Evolutionary conservation across 1,140 invertebrate genomes (phyloP).

Genomic region (Littorina saxatilis): DNA sequence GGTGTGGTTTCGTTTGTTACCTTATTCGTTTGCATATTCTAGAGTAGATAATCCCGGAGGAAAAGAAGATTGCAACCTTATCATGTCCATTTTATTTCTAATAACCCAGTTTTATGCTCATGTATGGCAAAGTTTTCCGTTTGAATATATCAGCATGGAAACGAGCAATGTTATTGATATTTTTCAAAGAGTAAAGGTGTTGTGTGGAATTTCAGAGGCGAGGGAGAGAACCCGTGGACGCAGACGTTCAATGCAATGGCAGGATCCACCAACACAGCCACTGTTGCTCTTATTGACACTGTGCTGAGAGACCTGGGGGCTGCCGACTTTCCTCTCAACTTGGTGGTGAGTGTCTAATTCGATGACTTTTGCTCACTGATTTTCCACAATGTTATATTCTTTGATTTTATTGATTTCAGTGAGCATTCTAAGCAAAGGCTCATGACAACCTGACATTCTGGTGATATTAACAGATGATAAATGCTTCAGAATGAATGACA

Average conservation of each 20-base stretch:
- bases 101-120: too few species aligned
- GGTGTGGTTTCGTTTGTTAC: neutral
- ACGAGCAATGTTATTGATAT: neutral
- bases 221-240: conserved; percentile 13
- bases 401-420: too few species aligned
- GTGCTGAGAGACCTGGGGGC: conserved; percentile 13
- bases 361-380: too few species aligned
- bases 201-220: neutral
- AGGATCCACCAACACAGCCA: conserved; percentile 2
- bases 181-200: neutral
- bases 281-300: neutral
- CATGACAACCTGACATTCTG: too few species aligned
- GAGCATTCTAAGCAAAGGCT: too few species aligned
- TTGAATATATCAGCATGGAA: neutral
- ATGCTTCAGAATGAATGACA: too few species aligned
- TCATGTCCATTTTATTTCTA: neutral
- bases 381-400: neutral
- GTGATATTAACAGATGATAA: too few species aligned
- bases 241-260: conserved; percentile 8
- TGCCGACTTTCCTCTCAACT: conserved; percentile 15
- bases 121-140: too few species aligned
- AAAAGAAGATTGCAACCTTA: too few species aligned
- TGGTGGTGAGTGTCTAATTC: conserved; percentile 8
- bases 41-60: too few species aligned
- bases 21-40: neutral